phyloP scores from a whole-genome alignment of 2,113 vertebrate genomes.

The Apistogramma diplotaenia region DNA sequence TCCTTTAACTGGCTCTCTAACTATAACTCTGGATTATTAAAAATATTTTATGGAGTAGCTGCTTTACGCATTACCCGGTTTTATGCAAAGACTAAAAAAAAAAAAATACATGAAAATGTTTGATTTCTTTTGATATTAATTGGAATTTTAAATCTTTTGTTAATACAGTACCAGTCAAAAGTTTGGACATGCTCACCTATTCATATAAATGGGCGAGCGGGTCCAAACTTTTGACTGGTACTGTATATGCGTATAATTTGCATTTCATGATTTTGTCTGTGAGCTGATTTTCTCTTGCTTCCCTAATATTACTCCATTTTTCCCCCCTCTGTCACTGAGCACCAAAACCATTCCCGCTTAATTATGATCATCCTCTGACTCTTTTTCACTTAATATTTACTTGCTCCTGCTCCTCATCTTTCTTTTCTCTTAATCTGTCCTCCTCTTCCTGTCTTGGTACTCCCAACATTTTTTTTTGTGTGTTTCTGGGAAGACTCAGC shows the following conservation, averaged over 20 bases:
- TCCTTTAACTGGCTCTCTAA: background rate
- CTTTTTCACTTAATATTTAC: background rate
- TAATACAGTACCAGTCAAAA: background rate
- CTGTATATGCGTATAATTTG: background rate
- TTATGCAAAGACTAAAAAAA: background rate
- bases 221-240: no score
- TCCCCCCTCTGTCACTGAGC: background rate
- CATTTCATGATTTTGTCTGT: background rate
- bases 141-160: background rate
- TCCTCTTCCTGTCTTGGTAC: background rate
- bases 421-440: background rate
- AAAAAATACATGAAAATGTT: background rate
- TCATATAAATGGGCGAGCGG: no score
- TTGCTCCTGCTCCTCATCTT: background rate
- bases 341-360: conserved; percentile 19
- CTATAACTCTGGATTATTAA: background rate
- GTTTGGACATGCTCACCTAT: no score
- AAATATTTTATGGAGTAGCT: background rate
- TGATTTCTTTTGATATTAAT: background rate
- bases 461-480: background rate
- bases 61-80: background rate
- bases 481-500: conserved; percentile 40
- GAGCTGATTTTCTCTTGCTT: background rate
- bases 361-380: background rate
- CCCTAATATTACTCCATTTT: conserved; percentile 19